A percentile compares a stretch with the other conserved stretches of the same genome.
Conservation (phyloP, 2,113 vertebrate species). For the Perognathus longimembris region DNA sequence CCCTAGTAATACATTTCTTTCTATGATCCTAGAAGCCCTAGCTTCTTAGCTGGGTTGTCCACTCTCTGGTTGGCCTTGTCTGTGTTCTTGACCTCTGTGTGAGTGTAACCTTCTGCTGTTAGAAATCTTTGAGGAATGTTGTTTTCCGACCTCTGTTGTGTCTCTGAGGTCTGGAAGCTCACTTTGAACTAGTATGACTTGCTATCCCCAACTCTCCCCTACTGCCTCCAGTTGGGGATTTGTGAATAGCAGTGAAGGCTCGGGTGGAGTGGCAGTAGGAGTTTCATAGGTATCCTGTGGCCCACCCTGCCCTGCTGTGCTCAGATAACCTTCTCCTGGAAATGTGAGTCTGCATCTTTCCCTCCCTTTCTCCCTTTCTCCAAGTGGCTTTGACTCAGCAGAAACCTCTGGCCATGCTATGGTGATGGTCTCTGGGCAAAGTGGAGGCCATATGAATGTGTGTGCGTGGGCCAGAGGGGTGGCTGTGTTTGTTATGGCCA, state of each 20-base stretch:
- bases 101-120: not conserved
- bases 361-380: not conserved
- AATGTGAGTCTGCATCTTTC: conserved; percentile 19
- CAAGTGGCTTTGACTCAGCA: conserved; percentile 66
- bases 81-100: conserved; percentile 24
- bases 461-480: not conserved
- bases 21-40: not conserved
- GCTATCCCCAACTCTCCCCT: not conserved
- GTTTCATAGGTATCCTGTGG: conserved; percentile 46
- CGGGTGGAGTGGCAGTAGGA: conserved; percentile 52
- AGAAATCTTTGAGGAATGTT: not conserved
- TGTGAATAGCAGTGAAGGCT: not conserved
- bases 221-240: not conserved
- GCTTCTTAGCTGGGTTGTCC: conserved; percentile 32
- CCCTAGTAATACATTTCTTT: not conserved
- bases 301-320: conserved; percentile 33
- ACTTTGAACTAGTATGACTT: not conserved
- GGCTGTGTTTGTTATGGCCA: not conserved
- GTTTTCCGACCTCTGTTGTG: conserved; percentile 50
- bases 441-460: not conserved
- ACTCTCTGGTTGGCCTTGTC: not conserved
- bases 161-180: conserved; percentile 8
- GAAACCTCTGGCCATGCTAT: conserved; percentile 38
- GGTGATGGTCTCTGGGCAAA: conserved; percentile 46
- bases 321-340: conserved; percentile 71